A percentile compares a stretch with the other conserved stretches of the same genome.
Evolutionary conservation across 2,797 vertebrate genomes (phyloP).

Genomic region (Protonibea diacanthus): DNA sequence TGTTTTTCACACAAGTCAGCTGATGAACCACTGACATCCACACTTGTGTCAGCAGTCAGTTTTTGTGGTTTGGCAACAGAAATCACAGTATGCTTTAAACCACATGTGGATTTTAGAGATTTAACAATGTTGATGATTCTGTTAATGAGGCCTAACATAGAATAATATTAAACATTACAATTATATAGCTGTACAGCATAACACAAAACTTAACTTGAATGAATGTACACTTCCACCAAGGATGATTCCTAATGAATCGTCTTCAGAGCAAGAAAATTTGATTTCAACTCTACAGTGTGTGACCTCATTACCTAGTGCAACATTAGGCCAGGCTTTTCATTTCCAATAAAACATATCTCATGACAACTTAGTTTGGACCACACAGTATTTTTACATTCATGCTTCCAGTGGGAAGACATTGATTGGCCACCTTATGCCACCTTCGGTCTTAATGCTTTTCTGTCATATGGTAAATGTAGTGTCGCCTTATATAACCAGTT

Average conservation of each 20-base stretch:
- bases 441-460: background rate
- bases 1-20: slow-evolving; percentile 9
- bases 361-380: background rate
- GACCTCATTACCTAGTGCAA: background rate
- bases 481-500: background rate
- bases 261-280: background rate
- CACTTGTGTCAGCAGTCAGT: background rate
- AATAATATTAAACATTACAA: background rate
- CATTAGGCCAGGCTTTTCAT: background rate
- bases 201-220: too few species aligned
- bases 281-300: background rate
- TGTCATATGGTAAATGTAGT: background rate
- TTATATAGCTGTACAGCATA: background rate
- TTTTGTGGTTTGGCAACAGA: slow-evolving; percentile 1
- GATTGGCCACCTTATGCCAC: background rate
- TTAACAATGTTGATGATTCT: background rate
- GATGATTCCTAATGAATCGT: background rate
- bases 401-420: background rate
- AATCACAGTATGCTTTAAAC: background rate
- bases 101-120: background rate
- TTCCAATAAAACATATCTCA: background rate
- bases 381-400: background rate
- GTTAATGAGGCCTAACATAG: background rate
- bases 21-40: slow-evolving; percentile 18
- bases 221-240: too few species aligned